A percentile compares a stretch with the other conserved stretches of the same genome.
Evolutionary conservation across 1,140 invertebrate genomes (phyloP).

Genomic region (Vanessa atalanta): DNA sequence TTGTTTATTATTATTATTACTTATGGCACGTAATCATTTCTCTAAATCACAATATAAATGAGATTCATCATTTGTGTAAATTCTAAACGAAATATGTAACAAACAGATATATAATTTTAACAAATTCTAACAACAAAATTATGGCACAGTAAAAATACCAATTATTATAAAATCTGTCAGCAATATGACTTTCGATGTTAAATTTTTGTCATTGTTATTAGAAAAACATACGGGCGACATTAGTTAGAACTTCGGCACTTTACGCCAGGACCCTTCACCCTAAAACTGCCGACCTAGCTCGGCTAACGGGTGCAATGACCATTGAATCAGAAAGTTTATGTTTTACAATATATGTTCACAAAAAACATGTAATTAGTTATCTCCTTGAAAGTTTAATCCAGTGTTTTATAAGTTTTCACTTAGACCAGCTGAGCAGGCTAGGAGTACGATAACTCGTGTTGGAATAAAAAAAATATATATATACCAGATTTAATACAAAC

Average conservation of each 20-base stretch:
- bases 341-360: not conserved
- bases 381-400: too few relatives aligned
- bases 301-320: not conserved
- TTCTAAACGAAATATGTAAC: not conserved
- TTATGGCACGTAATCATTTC: not conserved
- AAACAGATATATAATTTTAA: not conserved
- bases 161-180: not conserved
- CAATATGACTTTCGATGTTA: not conserved
- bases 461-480: too few relatives aligned
- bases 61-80: not conserved
- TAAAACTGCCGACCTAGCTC: not conserved
- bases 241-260: not conserved
- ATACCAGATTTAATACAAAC: too few relatives aligned
- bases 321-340: not conserved
- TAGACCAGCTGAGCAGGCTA: too few relatives aligned
- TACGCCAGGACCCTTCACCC: not conserved
- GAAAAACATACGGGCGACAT: not conserved
- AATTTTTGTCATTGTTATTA: not conserved
- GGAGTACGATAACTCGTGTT: too few relatives aligned
- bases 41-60: slow-evolving; percentile 1
- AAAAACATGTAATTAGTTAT: too few relatives aligned
- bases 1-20: not conserved
- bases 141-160: not conserved
- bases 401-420: too few relatives aligned
- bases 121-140: not conserved